These are phyloP conservation scores for Rhinella marina DNA, from an alignment of 2,797 vertebrate species.

Conservation along the genomic window DNA sequence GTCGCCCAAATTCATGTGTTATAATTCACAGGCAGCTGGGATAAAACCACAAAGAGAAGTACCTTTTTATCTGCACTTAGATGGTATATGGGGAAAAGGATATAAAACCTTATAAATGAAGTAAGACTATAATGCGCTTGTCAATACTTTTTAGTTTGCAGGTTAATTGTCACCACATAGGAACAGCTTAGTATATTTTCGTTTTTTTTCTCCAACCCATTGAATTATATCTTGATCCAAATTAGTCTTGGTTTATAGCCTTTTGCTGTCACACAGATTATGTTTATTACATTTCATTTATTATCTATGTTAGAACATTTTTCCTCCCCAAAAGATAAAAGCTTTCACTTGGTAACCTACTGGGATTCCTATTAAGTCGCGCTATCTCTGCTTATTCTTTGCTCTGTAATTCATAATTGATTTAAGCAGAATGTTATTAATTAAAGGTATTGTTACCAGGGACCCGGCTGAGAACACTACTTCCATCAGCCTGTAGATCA, in stretches of 20 bases:
- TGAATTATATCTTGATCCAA: neutral
- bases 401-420: conserved; percentile 30
- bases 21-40: too few relatives aligned
- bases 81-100: too few relatives aligned
- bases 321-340: neutral
- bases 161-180: neutral
- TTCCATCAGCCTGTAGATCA: conserved; percentile 36
- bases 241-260: neutral
- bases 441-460: conserved; percentile 43
- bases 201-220: neutral
- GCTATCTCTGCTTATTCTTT: neutral
- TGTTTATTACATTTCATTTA: conserved; percentile 19
- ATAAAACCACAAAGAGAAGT: too few relatives aligned
- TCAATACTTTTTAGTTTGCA: neutral
- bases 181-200: neutral
- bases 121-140: neutral
- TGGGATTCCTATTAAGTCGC: neutral
- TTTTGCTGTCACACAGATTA: neutral
- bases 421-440: conserved; percentile 43
- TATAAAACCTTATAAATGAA: too few relatives aligned
- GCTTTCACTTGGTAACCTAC: neutral
- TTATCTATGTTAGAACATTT: neutral
- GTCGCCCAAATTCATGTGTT: too few relatives aligned
- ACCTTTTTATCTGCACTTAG: too few relatives aligned
- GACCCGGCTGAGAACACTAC: conserved; percentile 33